A percentile compares a stretch with the other conserved stretches of the same genome.
Evolutionary conservation across 1,140 invertebrate genomes (phyloP).

Genomic region (Lineus longissimus): DNA sequence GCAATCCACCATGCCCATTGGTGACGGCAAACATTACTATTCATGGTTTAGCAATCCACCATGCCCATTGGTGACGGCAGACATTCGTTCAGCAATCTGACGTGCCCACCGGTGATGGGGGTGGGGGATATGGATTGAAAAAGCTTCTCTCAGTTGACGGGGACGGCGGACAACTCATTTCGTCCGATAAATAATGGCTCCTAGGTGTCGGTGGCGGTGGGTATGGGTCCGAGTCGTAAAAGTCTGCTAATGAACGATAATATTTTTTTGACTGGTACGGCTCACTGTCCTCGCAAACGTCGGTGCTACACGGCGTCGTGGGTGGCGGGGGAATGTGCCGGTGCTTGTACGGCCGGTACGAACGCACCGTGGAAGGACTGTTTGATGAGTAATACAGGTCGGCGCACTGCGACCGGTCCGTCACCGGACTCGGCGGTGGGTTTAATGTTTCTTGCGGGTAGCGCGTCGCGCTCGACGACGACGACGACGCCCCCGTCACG

Average conservation of each 20-base stretch:
- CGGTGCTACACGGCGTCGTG: constrained; percentile 90
- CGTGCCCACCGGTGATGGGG: constrained; percentile 60
- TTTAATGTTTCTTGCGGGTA: constrained; percentile 81
- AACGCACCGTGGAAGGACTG: constrained; percentile 45
- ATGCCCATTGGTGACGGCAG: no score
- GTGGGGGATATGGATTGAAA: constrained; percentile 68
- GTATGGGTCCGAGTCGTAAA: constrained; percentile 66
- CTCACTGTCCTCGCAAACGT: constrained; percentile 77
- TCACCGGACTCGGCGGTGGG: constrained; percentile 84
- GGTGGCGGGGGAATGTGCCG: constrained; percentile 83
- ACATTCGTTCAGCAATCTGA: constrained; percentile 41
- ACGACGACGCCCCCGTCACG: constrained; percentile 74
- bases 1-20: no score
- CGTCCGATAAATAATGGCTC: constrained; percentile 62
- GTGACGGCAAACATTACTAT: no score
- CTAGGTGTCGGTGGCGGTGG: constrained; percentile 80
- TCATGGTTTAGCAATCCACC: no score
- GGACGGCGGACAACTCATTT: constrained; percentile 69
- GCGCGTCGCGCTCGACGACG: constrained; percentile 60
- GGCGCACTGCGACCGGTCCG: constrained; percentile 55
- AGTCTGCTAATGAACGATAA: constrained; percentile 43
- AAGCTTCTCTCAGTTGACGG: constrained; percentile 67
- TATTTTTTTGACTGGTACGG: constrained; percentile 40
- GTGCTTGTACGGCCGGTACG: constrained; percentile 61
- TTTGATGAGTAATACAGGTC: constrained; percentile 41